Base-by-base conservation (phyloP, 2,888 invertebrate species). In the Scaptomyza polygonia region DNA sequence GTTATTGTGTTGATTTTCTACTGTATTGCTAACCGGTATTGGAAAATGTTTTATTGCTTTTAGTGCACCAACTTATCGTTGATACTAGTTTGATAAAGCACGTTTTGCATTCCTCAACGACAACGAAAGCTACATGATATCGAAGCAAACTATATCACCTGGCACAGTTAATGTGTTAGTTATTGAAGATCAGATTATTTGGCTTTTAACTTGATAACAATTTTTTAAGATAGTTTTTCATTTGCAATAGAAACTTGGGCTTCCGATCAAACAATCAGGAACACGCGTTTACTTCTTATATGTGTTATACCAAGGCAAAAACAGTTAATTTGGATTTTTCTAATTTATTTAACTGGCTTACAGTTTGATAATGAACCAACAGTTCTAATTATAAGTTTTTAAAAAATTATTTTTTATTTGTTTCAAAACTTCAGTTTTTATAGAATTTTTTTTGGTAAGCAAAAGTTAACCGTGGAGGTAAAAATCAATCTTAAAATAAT, bases 51-150 rank as follows among this genome's bases (percentile, higher is more conserved):
- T 18, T 32, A 57, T 51, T 42, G 72, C 84, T 81, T 75, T 67
- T 81, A 81, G 75, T 81, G 81, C 81, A 81, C 34, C 39, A 48
- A 30, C 16, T 36, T 40, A 32, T 64, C 29, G 71, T 61, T 54
- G 49, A 25, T 40, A 14, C 30, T 51, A 52, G 54, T 57, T 52
- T 54, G 39, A 39, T 16, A 39, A 56, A 62, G 64, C 74, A 75
- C 74, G 74, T 59, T 71, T 57, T 61, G 43, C 30, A 21, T 45
- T 45, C 11, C 18, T n/a, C 8, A 29, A n/a, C 29, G 25, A 25
- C 25, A 25, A 5, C 25, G 40, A 40, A 18, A 30, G 11, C 45
- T 25, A 1, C 14, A 14, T 21, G n/a, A 21, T 4, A 8, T 27
- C 40, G 11, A 45, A 48, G 39, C n/a, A 9, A 40, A 40, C 9